Evolutionary conservation across 37 sponge, comb jelly and placozoan genomes (phyloP), one percentile per base, ranked within the genome.

Genomic region (Dysidea cf. avara): DNA sequence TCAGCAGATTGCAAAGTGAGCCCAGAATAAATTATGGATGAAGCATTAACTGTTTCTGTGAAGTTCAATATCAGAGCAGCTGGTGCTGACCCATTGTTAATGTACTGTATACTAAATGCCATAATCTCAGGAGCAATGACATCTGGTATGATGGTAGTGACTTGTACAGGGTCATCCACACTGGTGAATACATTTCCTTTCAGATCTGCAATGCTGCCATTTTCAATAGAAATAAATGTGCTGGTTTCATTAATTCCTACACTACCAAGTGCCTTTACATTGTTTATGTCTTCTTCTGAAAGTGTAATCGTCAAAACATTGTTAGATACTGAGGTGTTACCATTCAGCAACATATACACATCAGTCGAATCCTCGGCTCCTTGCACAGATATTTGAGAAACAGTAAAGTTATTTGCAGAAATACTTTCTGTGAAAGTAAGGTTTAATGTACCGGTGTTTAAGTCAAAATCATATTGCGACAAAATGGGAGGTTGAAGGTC

Each of bases 371-470:
- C 67, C 33, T 39, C 33, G 0, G 61, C 22, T 18, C 75, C 63
- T 34, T 83, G 85, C 0, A 95, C 64, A 12, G 85, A 77, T 49
- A 95, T 32, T 0, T 61, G 63, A 64, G 40, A 64, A 21, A 82
- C 30, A n/a, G 48, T 80, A 30, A 90, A 83, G 39, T 58, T 70
- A 24, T 79, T 75, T 2, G 78, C 66, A 16, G 33, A 34, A 24
- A 95, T 48, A 22, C 86, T 66, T 61, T 95, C 91, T 53, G 81
- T 74, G 69, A 95, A 95, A 16, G 84, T 90, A 25, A 95, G 48
- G 31, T 66, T 28, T 16, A 95, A 57, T 16, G 67, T 39, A 51
- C 96, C 96, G 75, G 51, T 76, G 70, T 95, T 87, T 83, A 87
- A 67, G 53, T 90, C 69, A 7, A 95, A 25, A n/a, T 57, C 64